Evolutionary conservation across 2,797 vertebrate genomes (phyloP), one percentile per base, ranked within the genome.

Genomic region (Lemur catta): DNA sequence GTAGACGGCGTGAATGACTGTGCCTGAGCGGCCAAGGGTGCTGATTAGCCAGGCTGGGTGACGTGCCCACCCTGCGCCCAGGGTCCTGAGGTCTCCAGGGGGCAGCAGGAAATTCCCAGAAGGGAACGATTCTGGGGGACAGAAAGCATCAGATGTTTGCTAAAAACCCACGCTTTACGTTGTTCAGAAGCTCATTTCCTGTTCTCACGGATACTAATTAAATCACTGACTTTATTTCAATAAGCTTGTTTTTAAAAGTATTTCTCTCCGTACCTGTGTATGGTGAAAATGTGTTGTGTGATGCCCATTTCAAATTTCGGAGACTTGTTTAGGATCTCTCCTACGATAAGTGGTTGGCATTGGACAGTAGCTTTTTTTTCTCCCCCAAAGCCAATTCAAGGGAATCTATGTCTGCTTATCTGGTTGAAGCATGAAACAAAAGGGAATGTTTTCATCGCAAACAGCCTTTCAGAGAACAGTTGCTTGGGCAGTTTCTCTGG

Each of bases 401-500:
- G 65, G 76, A 92, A 75, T 71, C 93, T 46, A 12, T 7, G 55
- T 89, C 65, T 95, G 91, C 76, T 92, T 63, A 93, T 91, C 71
- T 28, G 82, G 89, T 67, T 7, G 5, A 96, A 95, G 72, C 94
- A 84, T 12, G 82, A 93, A 93, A 82, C 59, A 89, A 89, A 96
- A 97, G 67, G 82, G 79, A 95, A 63, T 85, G 61, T 92, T 96
- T 98, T 96, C 86, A 82, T 9, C 57, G 91, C 30, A 69, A 92
- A 89, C 90, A 94, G 69, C 38, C 84, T 98, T 97, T 90, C 84
- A n/a, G 95, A 95, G 89, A 96, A 92, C 41, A 87, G 79, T 95
- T 96, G 76, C 71, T 67, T 78, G 94, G 88, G 97, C 95, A 74
- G 94, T 94, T 97, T 94, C 97, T 97, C 59, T 82, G 75, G 97